These are phyloP conservation scores for Chaenogobius annularis DNA, from an alignment of 2,113 vertebrate genomes.

Conservation along the genomic window DNA sequence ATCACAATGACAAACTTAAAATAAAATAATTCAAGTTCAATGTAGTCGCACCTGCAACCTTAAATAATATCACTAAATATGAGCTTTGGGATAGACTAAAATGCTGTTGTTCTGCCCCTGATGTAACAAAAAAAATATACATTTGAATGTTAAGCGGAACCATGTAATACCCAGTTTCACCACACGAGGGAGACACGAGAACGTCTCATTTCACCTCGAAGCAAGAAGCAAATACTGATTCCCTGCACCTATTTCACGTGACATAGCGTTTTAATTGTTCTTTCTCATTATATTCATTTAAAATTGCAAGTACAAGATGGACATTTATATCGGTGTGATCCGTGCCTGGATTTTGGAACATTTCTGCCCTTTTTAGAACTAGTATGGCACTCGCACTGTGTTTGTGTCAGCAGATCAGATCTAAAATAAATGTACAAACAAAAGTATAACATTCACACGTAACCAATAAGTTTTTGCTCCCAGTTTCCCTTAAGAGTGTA, in stretches of 20 bases:
- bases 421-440: too few relatives aligned
- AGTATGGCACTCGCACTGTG: background rate
- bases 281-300: background rate
- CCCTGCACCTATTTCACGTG: background rate
- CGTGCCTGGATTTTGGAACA: background rate
- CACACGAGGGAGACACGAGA: constrained; percentile 17
- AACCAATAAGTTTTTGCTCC: too few relatives aligned
- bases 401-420: too few relatives aligned
- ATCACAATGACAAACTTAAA: too few relatives aligned
- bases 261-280: too few relatives aligned
- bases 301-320: background rate
- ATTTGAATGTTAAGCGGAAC: background rate
- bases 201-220: background rate
- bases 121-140: background rate
- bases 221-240: background rate
- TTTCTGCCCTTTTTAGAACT: background rate
- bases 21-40: background rate
- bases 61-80: background rate
- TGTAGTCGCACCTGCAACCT: background rate
- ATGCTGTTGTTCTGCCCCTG: background rate
- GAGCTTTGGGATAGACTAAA: background rate
- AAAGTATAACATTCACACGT: too few relatives aligned
- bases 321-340: background rate
- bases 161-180: constrained; percentile 7
- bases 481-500: too few relatives aligned